These are phyloP conservation scores for Cynocephalus volans DNA, from an alignment of 2,113 vertebrate genomes.

Conservation along the genomic window DNA sequence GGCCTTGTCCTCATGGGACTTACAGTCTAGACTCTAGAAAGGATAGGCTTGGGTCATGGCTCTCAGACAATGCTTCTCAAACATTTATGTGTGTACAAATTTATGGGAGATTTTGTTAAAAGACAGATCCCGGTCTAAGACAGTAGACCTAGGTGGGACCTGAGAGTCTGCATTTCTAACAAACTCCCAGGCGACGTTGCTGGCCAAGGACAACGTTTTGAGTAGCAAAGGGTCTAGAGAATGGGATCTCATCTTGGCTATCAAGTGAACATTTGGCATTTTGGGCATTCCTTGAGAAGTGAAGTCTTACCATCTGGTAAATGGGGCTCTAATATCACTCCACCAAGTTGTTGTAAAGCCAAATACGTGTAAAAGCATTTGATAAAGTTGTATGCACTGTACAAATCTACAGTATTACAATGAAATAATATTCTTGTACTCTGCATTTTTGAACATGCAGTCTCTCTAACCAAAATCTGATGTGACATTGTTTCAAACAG, in stretches of 20 bases:
- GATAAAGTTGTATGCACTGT: background rate
- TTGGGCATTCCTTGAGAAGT: background rate
- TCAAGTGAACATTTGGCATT: background rate
- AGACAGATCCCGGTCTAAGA: background rate
- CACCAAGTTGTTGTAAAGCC: background rate
- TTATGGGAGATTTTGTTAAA: background rate
- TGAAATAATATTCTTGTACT: constrained; percentile 2
- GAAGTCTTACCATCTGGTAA: background rate
- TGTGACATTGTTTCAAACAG: background rate
- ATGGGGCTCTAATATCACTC: background rate
- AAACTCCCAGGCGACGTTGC: background rate
- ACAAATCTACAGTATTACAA: background rate
- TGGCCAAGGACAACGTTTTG: background rate
- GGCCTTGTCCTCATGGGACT: background rate
- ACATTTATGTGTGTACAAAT: background rate
- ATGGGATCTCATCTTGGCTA: background rate
- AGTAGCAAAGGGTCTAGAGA: background rate
- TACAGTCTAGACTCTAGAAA: background rate
- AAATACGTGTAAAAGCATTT: background rate
- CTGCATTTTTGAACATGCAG: background rate
- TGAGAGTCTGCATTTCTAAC: background rate
- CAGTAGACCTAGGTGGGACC: background rate
- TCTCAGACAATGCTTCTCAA: background rate
- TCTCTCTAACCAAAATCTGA: constrained; percentile 22
- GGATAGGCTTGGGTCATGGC: background rate